These are phyloP conservation scores for Cygnus buccinator DNA, from an alignment of 2,113 vertebrate species.

Conservation along the genomic window DNA sequence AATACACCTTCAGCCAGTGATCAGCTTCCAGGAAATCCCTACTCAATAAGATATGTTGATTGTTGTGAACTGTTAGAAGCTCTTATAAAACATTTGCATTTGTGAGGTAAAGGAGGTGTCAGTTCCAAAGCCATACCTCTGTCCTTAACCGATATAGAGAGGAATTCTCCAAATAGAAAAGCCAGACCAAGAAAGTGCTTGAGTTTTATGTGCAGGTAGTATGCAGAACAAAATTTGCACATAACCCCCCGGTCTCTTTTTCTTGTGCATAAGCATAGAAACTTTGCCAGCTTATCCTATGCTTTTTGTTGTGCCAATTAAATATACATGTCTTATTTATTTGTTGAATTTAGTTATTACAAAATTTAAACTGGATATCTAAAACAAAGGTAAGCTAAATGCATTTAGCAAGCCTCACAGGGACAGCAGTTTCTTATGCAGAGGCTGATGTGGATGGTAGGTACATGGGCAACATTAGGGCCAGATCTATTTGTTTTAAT, in stretches of 20 bases:
- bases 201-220: background rate
- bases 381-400: background rate
- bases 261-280: background rate
- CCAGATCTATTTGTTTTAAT: background rate
- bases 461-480: background rate
- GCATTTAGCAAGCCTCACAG: background rate
- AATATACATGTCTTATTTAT: background rate
- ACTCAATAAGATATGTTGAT: background rate
- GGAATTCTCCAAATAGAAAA: background rate
- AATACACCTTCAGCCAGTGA: background rate
- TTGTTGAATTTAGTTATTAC: background rate
- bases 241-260: background rate
- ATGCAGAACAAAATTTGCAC: background rate
- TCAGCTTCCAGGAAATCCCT: background rate
- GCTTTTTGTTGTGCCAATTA: background rate
- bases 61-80: background rate
- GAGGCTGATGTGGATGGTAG: background rate
- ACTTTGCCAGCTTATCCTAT: background rate
- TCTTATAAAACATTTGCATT: background rate
- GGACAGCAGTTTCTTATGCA: background rate
- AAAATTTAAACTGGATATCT: background rate
- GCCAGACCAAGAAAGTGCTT: background rate
- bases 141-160: background rate
- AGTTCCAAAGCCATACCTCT: background rate
- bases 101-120: background rate